Base-by-base conservation (phyloP, 2,888 invertebrate genomes). In the Synanthedon tipuliformis region DNA sequence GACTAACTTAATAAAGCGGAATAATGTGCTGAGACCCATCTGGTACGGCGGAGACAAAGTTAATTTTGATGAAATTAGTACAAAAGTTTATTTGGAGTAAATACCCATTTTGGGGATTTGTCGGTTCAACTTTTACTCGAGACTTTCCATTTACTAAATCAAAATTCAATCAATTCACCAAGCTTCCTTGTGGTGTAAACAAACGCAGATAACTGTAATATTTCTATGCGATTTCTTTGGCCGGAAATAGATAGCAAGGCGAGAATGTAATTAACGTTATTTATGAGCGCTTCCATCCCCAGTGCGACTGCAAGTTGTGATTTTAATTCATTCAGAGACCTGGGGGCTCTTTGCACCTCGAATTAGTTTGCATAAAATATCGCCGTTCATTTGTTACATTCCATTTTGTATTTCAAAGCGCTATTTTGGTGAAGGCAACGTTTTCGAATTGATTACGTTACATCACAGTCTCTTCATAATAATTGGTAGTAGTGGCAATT, bases 311-410 rank as follows among this genome's bases (percentile, higher is more conserved):
- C 81, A 83, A 79, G 76, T 82, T 78, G 79, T 80, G 78, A 80
- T 82, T 85, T 83, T 81, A 83, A 84, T 82, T 83, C 79, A 81
- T 84, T 77, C 75, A 60, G 68, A 71, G 73, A 69, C 73, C 69
- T 66, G 57, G 66, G 34, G 64, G 78, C 80, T 79, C 79, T 84
- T 81, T 82, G 80, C 83, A 82, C 79, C 78, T 80, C 71, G 78
- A 81, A 81, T 82, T 78, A 78, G 76, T 81, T 83, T 80, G 77
- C 81, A 79, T 82, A 80, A 83, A 82, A 82, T 81, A 83, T 82
- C 63, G 71, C 69, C 63, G 56, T 71, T 72, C 72, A 78, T 81
- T 81, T 78, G 75, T 81, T 77, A 68, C 65, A 66, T 69, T 68
- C 61, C 64, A 52, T 64, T 69, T 64, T 73, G 74, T 73, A 62